Evolutionary conservation across 2,888 invertebrate genomes (phyloP), one percentile per base, ranked within the genome.

Genomic region (Hololepta plana): DNA sequence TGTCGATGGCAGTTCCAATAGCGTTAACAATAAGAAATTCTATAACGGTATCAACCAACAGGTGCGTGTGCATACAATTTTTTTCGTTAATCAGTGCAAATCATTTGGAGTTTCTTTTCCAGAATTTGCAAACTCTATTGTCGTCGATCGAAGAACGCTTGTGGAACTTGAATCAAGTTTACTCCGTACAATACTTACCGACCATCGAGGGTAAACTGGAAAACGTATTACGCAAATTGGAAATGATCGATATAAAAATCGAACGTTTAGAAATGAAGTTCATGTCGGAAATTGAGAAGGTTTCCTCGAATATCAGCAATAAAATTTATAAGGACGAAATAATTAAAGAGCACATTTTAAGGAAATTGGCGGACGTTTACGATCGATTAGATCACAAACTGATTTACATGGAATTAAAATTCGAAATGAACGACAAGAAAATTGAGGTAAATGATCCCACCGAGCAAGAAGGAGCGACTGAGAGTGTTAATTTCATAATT

Each of bases 291-390:
- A 38, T 55, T 27, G 52, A 53, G 13, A 48, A 49, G 37, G 45
- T 55, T 21, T 45, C 46, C 3, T 53, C 51, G 39, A 51, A 52
- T 27, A 47, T 54, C 26, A 54, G 49, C 38, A 49, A 48, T 26
- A 46, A 47, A 32, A 50, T 52, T 32, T 49, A 53, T 35, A 58
- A 55, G 36, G 53, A 55, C 30, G 55, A 58, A 38, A 20, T 57
- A 15, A 35, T 43, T 17, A 49, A 43, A 28, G 57, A 55, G 4
- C 53, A 54, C 29, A 36, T 49, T 10, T 38, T 44, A 23, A 43
- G 53, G 31, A 58, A 56, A 38, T 39, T 58, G n/a, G 59, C 58
- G 33, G 40, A 46, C 3, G 40, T 47, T 15, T 56, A 55, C 30
- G 58, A 60, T 26, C 42, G 55, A 26, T 38, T 59, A 12, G 49